phyloP scores from a whole-genome alignment of 2,113 vertebrate genomes.

The Arizona elegans region DNA sequence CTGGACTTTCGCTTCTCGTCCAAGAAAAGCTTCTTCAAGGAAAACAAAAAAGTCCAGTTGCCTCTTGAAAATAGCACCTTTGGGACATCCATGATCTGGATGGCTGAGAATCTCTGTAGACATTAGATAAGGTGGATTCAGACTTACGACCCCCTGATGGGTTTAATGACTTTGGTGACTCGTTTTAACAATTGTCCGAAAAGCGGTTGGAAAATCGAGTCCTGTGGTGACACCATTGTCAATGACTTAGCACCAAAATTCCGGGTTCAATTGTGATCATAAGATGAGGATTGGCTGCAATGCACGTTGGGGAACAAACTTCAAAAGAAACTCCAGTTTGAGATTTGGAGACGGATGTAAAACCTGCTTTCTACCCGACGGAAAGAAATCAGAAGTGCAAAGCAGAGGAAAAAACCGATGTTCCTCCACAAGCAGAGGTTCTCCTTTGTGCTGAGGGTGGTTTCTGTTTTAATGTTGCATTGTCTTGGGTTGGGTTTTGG shows the following conservation, averaged over 20 bases:
- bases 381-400: not conserved
- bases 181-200: not conserved
- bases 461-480: not conserved
- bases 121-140: not conserved
- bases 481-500: not conserved
- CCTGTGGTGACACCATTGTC: not conserved
- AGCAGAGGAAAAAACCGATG: not conserved
- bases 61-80: too few relatives aligned
- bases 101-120: too few relatives aligned
- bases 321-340: not conserved
- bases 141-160: not conserved
- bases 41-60: too few relatives aligned
- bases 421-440: not conserved
- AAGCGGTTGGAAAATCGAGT: not conserved
- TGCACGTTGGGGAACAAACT: not conserved
- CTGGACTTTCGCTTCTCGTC: too few relatives aligned
- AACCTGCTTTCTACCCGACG: not conserved
- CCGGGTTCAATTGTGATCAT: not conserved
- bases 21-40: too few relatives aligned
- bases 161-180: not conserved
- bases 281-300: too few relatives aligned
- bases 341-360: not conserved
- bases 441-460: not conserved
- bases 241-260: not conserved
- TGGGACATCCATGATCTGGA: too few relatives aligned